Conservation (phyloP, 23 tunicate genomes). For the Trididemnum clinides region DNA sequence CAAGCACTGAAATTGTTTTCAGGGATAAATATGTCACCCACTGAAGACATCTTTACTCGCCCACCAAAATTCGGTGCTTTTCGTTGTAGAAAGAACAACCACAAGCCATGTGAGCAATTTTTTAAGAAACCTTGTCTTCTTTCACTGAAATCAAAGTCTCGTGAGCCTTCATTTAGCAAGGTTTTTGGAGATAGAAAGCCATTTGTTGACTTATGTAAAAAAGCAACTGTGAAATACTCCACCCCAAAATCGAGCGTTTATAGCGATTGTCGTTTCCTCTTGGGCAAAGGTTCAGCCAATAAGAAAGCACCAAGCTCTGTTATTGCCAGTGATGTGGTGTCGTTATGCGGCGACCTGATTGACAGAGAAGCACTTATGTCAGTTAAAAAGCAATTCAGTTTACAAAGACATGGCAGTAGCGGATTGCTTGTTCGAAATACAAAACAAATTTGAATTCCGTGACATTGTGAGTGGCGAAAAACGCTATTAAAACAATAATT, state of each 20-base stretch:
- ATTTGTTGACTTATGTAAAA: not conserved
- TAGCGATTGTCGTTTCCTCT: not conserved
- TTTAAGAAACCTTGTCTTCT: not conserved
- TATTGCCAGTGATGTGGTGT: not conserved
- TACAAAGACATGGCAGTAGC: not conserved
- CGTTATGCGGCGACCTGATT: constrained; percentile 12
- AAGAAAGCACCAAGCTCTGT: not conserved
- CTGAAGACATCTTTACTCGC: constrained; percentile 1
- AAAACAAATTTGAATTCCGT: too few species aligned
- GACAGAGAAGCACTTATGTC: not conserved
- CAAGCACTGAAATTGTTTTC: not conserved
- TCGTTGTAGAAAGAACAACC: not conserved
- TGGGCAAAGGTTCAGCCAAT: not conserved
- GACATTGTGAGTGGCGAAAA: too few species aligned
- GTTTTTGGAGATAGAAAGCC: not conserved
- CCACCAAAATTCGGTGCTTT: not conserved
- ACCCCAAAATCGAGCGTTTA: not conserved
- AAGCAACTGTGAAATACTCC: not conserved
- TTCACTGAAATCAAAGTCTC: not conserved
- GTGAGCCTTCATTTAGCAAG: not conserved
- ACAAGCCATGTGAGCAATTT: not conserved
- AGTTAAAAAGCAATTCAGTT: not conserved
- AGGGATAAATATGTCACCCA: constrained; percentile 2
- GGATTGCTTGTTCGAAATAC: not conserved
- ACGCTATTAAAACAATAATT: too few species aligned